Evolutionary conservation across 2,113 vertebrate species (phyloP).

Genomic region (Rattus norvegicus): GRCr8 NC_086035.1:67061001-67061500

Average conservation of each 20-base stretch:
- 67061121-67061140: background rate
- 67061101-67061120: background rate
- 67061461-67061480: background rate
- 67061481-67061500: background rate
- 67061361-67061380: background rate
- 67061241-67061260: background rate
- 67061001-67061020: background rate
- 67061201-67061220: background rate
- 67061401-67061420: background rate
- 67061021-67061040: too few relatives aligned
- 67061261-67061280: background rate
- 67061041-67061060: background rate
- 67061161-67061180: background rate
- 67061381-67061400: background rate
- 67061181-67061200: background rate
- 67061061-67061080: background rate
- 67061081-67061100: too few relatives aligned
- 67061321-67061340: too few relatives aligned
- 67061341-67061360: background rate
- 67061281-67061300: background rate
- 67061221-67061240: background rate
- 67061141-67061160: background rate
- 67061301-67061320: background rate
- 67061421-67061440: background rate
- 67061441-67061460: background rate